A percentile compares a stretch with the other conserved stretches of the same genome.
These are phyloP conservation scores for Drosophila acutilabella DNA, from an alignment of 2,888 invertebrate genomes.

Conservation along the genomic window DNA sequence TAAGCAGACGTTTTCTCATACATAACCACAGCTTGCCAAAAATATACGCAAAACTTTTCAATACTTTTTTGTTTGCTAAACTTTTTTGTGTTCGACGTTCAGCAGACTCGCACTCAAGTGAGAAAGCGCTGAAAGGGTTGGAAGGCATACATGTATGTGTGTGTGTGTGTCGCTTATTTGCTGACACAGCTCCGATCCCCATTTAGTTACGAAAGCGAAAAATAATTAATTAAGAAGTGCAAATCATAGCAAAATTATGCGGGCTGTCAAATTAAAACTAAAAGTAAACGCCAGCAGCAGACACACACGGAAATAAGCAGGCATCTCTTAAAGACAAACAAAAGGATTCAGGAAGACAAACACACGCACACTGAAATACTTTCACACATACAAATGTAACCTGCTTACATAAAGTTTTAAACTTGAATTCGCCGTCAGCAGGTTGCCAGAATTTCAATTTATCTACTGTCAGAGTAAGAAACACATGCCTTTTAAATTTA, in stretches of 20 bases:
- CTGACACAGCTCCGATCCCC: conserved; percentile 69
- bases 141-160: conserved; percentile 2
- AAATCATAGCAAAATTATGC: conserved; percentile 79
- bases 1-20: conserved; percentile 9
- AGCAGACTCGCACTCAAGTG: conserved; percentile 9
- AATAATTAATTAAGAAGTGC: conserved; percentile 80
- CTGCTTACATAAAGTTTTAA: conserved; percentile 8
- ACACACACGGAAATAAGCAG: conserved; percentile 53
- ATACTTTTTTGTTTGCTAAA: conserved; percentile 46
- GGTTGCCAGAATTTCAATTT: conserved; percentile 39
- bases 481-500: conserved; percentile 8
- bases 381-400: background rate
- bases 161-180: conserved; percentile 40
- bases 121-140: conserved; percentile 37
- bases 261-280: conserved; percentile 70
- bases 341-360: conserved; percentile 12
- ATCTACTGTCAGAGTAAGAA: conserved; percentile 37
- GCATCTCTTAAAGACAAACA: conserved; percentile 51
- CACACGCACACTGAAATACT: background rate
- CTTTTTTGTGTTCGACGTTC: conserved; percentile 39
- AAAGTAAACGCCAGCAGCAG: conserved; percentile 67
- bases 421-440: conserved; percentile 7
- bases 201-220: conserved; percentile 64
- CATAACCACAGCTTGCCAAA: conserved; percentile 6
- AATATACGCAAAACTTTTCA: conserved; percentile 41